Evolutionary conservation across 2,888 invertebrate genomes (phyloP).

Genomic region (Biston stratarius): DNA sequence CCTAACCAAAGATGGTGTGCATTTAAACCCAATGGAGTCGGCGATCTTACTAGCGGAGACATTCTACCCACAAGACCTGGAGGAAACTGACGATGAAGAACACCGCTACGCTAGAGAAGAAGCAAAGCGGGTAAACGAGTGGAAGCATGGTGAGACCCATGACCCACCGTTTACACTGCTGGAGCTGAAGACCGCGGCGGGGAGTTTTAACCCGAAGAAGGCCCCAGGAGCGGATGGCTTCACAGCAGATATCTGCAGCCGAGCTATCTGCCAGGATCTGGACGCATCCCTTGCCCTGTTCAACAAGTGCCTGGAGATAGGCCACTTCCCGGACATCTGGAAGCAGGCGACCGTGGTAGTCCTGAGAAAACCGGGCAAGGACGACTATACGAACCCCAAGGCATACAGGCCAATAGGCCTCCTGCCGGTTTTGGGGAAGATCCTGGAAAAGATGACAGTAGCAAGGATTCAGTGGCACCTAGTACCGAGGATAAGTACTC

Average conservation of each 20-base stretch:
- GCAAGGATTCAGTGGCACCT: too few relatives aligned
- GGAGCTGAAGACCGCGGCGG: slow-evolving; percentile 14
- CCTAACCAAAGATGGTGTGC: too few relatives aligned
- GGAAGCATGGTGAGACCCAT: not conserved
- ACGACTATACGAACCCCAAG: too few relatives aligned
- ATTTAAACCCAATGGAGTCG: not conserved
- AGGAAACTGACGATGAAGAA: not conserved
- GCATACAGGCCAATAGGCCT: too few relatives aligned
- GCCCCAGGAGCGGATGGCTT: slow-evolving; percentile 30
- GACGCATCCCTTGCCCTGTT: too few relatives aligned
- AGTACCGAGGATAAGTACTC: not conserved
- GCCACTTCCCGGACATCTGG: not conserved
- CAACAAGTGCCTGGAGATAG: too few relatives aligned
- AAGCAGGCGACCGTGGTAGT: not conserved
- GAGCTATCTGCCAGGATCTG: too few relatives aligned
- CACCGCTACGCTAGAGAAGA: slow-evolving; percentile 1
- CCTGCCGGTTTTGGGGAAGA: too few relatives aligned
- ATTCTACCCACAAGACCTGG: slow-evolving; percentile 1
- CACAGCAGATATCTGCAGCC: slow-evolving; percentile 31
- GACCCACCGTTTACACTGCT: slow-evolving; percentile 21
- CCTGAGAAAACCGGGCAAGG: not conserved
- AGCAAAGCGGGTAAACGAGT: not conserved
- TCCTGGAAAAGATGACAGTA: too few relatives aligned
- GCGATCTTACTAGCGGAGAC: slow-evolving; percentile 4
- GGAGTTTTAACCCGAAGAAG: slow-evolving; percentile 31